Base-by-base conservation (phyloP, 37 sponge, comb jelly and placozoan genomes). In the Spongilla lacustris region DNA sequence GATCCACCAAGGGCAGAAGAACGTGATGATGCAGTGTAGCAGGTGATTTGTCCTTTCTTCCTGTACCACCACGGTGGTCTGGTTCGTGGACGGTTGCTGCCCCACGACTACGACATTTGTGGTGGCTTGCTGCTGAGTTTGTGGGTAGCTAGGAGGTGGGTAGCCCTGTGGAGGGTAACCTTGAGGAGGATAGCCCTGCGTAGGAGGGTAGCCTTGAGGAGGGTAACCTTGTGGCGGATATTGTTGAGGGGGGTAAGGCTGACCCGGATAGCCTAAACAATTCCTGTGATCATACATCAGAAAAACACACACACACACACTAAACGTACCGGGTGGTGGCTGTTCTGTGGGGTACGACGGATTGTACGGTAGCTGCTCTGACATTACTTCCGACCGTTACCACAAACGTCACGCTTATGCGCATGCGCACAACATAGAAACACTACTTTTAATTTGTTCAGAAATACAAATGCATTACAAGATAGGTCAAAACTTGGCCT, bases 101-200 rank as follows among this genome's bases (percentile, higher is more conserved):
- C 38, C 69, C 4, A 88, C 89, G 22, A 88, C 89, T 0, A 88
- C 89, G 32, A 88, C 89, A 49, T 88, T 88, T 66, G 67, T 70
- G 36, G 31, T 66, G 33, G 78, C 22, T 72, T 82, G 83, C 73
- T 88, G 89, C 79, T 88, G 89, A 17, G 34, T 34, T 70, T 26
- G 71, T 9, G 74, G 32, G 25, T 31, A 73, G 1, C 26, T 21
- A 5, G 58, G 24, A 72, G 73, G 30, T 70, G 21, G 72, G 31
- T n/a, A 49, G 32, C 58, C 58, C 58, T 58, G 58, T 6, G 73
- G 73, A 9, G 29, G 73, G 27, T 72, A 72, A 32, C 73, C 73
- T 72, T 30, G 73, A 0, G 29, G 73, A 17, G 79, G 50, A 19
- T 78, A 72, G 0, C 73, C 73, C 58, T 82, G 83, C 50, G 50